Conservation (phyloP, 2,113 vertebrate species). For the Atractosteus spatula region DNA sequence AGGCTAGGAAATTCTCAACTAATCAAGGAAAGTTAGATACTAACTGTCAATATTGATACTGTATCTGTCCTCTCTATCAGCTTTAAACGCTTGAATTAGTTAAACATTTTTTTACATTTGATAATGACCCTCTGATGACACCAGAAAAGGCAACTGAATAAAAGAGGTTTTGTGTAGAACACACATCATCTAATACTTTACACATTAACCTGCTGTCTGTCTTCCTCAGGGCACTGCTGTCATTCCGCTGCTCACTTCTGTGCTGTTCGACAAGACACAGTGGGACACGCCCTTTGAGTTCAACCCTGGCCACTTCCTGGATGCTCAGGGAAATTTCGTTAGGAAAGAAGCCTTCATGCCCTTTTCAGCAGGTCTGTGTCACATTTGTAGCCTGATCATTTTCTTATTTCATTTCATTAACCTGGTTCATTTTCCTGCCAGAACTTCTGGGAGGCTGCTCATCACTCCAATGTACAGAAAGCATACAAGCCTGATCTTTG, state of each 20-base stretch:
- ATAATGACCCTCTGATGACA: too few species aligned
- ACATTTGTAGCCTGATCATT: neutral
- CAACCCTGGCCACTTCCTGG: constrained; percentile 60
- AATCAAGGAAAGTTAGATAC: too few species aligned
- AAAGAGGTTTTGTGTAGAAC: too few species aligned
- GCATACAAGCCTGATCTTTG: too few species aligned
- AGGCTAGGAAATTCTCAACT: too few species aligned
- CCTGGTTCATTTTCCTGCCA: neutral
- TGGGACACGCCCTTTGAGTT: constrained; percentile 59
- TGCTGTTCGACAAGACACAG: constrained; percentile 55
- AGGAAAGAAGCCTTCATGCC: constrained; percentile 58
- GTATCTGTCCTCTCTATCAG: too few species aligned
- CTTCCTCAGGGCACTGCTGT: constrained; percentile 48
- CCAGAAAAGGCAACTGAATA: too few species aligned
- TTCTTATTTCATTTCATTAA: neutral
- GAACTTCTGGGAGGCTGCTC: neutral
- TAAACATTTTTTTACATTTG: too few species aligned
- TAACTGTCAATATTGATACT: too few species aligned
- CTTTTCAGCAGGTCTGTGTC: constrained; percentile 59
- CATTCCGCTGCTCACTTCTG: constrained; percentile 55
- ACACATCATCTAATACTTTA: too few species aligned
- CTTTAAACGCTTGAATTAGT: too few species aligned
- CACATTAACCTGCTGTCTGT: too few species aligned
- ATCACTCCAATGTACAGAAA: neutral
- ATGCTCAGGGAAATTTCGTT: constrained; percentile 49